These are phyloP conservation scores for Spodoptera frugiperda DNA, from an alignment of 1,140 invertebrate genomes.

Conservation along the genomic window DNA sequence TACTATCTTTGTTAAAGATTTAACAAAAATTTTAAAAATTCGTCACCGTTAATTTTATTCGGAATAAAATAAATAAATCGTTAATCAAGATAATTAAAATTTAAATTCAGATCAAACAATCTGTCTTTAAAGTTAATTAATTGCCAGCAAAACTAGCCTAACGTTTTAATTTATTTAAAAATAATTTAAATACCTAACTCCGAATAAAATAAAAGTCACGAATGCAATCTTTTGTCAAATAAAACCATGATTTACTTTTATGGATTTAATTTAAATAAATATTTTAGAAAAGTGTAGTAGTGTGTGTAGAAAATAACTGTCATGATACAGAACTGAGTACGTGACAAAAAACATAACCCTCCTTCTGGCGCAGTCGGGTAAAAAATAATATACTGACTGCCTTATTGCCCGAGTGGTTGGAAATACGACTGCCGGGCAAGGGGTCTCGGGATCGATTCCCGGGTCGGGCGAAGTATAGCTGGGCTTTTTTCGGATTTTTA, in stretches of 20 bases:
- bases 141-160: too few species aligned
- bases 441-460: too few species aligned
- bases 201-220: background rate
- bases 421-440: too few species aligned
- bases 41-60: background rate
- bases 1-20: too few species aligned
- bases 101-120: slow-evolving; percentile 4
- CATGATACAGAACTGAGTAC: background rate
- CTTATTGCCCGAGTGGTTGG: too few species aligned
- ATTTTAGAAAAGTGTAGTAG: background rate
- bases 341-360: background rate
- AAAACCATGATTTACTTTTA: background rate
- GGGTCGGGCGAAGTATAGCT: too few species aligned
- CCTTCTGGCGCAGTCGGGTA: too few species aligned
- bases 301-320: background rate
- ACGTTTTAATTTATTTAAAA: slow-evolving; percentile 28
- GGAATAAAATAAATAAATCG: background rate
- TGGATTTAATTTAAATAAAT: slow-evolving; percentile 1
- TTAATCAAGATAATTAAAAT: background rate
- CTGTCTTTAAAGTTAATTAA: slow-evolving; percentile 1
- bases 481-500: too few species aligned
- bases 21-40: too few species aligned
- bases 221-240: background rate
- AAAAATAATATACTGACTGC: too few species aligned
- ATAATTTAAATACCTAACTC: slow-evolving; percentile 22